These are phyloP conservation scores for Otus sunia DNA, from an alignment of 2,113 vertebrate genomes.

Conservation along the genomic window DNA sequence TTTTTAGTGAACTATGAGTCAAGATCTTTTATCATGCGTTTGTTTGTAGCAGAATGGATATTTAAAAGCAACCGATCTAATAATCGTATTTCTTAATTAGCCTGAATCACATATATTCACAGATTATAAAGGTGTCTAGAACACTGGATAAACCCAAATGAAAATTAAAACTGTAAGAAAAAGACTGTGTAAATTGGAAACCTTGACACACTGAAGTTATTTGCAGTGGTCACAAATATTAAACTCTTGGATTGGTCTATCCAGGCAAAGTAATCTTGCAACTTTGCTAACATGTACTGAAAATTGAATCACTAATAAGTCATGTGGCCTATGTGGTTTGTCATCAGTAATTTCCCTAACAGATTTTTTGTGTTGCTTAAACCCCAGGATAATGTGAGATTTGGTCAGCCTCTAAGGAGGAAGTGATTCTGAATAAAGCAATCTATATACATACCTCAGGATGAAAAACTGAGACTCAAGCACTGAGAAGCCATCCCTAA, in stretches of 20 bases:
- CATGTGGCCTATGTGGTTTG: neutral
- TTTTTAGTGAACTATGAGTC: neutral
- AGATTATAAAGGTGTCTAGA: neutral
- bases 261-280: neutral
- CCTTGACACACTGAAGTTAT: neutral
- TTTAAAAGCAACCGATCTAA: neutral
- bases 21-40: neutral
- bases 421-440: neutral
- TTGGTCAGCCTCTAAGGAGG: neutral
- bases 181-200: neutral
- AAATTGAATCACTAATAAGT: neutral
- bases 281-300: neutral
- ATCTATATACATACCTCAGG: fast-evolving
- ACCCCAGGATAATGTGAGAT: neutral
- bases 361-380: neutral
- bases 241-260: neutral
- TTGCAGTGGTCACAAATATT: neutral
- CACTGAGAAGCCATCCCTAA: neutral
- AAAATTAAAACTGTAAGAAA: neutral
- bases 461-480: neutral
- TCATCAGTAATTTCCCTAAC: neutral
- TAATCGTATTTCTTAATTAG: neutral
- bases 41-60: neutral
- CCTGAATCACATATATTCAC: neutral
- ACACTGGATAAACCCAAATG: neutral